Evolutionary conservation across 1,140 invertebrate genomes (phyloP), one percentile per base, ranked within the genome.

Genomic region (Drosophila arawakana): DNA sequence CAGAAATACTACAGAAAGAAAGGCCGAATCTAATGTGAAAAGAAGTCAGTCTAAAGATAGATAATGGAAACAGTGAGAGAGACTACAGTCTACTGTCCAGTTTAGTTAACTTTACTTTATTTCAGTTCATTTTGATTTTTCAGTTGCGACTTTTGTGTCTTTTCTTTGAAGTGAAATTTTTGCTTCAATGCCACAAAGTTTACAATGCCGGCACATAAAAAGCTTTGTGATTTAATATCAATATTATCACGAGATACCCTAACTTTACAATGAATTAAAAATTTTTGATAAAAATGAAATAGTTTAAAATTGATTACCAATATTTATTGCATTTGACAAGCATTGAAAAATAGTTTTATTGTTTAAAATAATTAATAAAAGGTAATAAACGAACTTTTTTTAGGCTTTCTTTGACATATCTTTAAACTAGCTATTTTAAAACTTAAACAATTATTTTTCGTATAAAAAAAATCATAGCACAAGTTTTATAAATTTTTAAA

Each of bases 101-200:
- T 65, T 52, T 58, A 54, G 52, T 66, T 69, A 54, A 44, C 37
- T 65, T 54, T 13, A 62, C 71, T 74, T 52, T 74, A 75, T 59
- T 67, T 77, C 73, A 65, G 74, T 71, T 71, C 18, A 21, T 21
- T 21, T 21, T 21, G 18, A 21, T 21, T 21, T 59, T 67, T 77
- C 73, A 65, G 74, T 71, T 71, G 34, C 54, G 52, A 67, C 62
- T 52, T 72, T 66, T 85, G 72, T 86, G 76, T 61, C 69, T 76
- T 83, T 86, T 88, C 83, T 88, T 77, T 58, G 66, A 86, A 86
- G 83, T 88, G 83, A 86, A 86, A 86, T 80, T 83, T 30, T 80
- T 63, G 52, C 61, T 67, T 76, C 72, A 86, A 85, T 86, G 76
- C 68, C 82, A 79, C 81, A 66, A 78, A 72, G 66, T 81, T 58